Base-by-base conservation (phyloP, 2,797 vertebrate species). In the Coccyzus lansbergi region DNA sequence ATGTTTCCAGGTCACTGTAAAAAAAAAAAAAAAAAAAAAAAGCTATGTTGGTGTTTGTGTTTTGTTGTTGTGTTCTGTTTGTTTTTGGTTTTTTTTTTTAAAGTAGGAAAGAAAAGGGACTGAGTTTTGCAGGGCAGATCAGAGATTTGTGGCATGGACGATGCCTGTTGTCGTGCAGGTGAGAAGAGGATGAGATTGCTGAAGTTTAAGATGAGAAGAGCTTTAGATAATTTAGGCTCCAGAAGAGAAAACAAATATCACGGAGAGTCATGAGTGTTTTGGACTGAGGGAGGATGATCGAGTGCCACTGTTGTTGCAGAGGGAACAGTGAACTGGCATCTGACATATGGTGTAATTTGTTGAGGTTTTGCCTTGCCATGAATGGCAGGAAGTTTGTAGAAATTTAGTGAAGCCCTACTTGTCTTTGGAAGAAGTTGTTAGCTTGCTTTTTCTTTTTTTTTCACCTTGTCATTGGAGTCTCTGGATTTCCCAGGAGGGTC, bases 1-100 rank as follows among this genome's bases (percentile, higher is more conserved):
- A 83, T 86, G 86, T 94, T 96, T 96, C 96, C 94, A 96, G 95
- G 95, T 96, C 93, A 91, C 94, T 94, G 93, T 97, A 86, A 92
- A 87, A 93, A 89, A 82, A 60, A 56, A 78, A 93, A 89, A 82
- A 60, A 56, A 78, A 90, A 44, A 42, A 44, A 44, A 18, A 64
- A 90, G 84, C 86, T 95, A 40, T 75, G 93, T 96, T 96, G 93
- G 84, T 95, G 93, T 94, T 93, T 14, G 80, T 92, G 77, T 96
- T 96, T 92, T 88, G 81, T 96, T 88, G 82, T 87, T 91, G 79
- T 77, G 38, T 38, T 90, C 53, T 67, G 33, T 22, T 51, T 25
- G 28, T 53, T 48, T 71, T 46, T 84, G 92, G n/a, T n/a, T n/a
- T n/a, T 89, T 58, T 8, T 67, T 92, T 86, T 92, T 78, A 90